Evolutionary conservation across 2,797 vertebrate genomes (phyloP), one percentile per base, ranked within the genome.

Genomic region (Chrysolophus pictus): DNA sequence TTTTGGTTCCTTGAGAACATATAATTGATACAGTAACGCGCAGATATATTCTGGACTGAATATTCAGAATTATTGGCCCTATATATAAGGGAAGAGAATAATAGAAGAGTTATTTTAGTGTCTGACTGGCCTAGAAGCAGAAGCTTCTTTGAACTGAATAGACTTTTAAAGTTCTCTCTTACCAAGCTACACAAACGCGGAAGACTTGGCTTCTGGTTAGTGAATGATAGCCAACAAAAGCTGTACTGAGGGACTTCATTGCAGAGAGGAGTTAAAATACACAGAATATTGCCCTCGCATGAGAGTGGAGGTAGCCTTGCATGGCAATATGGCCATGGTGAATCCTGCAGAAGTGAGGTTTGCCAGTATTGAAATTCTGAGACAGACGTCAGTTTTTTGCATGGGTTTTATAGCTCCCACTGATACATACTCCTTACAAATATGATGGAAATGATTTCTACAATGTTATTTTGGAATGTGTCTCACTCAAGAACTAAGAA

Each of bases 121-220:
- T 91, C 78, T 87, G 47, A 62, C 89, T 94, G 92, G 91, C 94
- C 92, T 59, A 94, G 79, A 92, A 93, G 84, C 87, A 94, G 91
- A 80, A 95, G 82, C 59, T 93, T 13, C 65, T 79, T 87, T 87
- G 85, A 91, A 80, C 49, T 46, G n/a, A 77, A 51, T 12, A 91
- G 81, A 74, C 65, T 94, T 83, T 55, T 28, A 87, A 92, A 87
- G 53, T 63, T 95, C 63, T 75, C 55, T 81, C 78, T 94, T 85
- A 95, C 90, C 73, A 96, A 92, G 88, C 92, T 95, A 95, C 90
- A 95, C 87, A 93, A 89, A 93, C 65, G 80, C 84, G 92, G 85
- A 92, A 89, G 69, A 87, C 72, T 95, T 94, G 89, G 89, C 82
- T 94, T 89, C 94, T 94, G 89, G 76, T 59, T 92, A 91, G 63